phyloP scores from a whole-genome alignment of 35 echinoderm and acorn worm genomes.

The Lytechinus pictus region DNA sequence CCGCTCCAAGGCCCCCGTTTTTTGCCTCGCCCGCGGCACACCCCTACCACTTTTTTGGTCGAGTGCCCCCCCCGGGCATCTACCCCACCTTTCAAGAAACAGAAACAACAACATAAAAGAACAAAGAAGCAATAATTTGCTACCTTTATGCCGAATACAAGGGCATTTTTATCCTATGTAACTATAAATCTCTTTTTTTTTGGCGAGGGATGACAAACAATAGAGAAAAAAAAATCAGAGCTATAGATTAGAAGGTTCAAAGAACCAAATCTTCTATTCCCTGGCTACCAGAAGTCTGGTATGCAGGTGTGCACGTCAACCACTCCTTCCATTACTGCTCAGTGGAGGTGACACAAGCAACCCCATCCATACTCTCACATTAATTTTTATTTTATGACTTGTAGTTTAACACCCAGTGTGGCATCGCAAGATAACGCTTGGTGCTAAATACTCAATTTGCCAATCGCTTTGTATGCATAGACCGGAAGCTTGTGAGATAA shows the following conservation, averaged over 20 bases:
- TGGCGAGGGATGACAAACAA: too few relatives aligned
- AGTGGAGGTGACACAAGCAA: background rate
- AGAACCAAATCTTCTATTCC: background rate
- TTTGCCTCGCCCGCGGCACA: too few relatives aligned
- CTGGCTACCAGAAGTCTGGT: background rate
- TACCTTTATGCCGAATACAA: too few relatives aligned
- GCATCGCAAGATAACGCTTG: background rate
- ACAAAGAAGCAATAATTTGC: too few relatives aligned
- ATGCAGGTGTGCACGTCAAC: background rate
- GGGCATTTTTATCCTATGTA: too few relatives aligned
- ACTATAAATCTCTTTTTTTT: too few relatives aligned
- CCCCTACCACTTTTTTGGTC: too few relatives aligned
- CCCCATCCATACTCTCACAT: background rate
- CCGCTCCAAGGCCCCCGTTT: too few relatives aligned
- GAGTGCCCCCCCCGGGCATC: too few relatives aligned
- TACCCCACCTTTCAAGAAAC: too few relatives aligned
- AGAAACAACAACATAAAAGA: too few relatives aligned
- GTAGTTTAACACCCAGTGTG: background rate
- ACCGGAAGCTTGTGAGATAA: slow-evolving; percentile 33
- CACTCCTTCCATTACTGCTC: background rate
- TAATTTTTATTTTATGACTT: background rate
- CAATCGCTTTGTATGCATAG: slow-evolving; percentile 14
- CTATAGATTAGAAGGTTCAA: background rate
- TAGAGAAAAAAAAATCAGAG: too few relatives aligned
- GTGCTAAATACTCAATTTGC: slow-evolving; percentile 18